Evolutionary conservation across 2,113 vertebrate species (phyloP), one percentile per base, ranked within the genome.

Genomic region (Aldabrachelys gigantea): DNA sequence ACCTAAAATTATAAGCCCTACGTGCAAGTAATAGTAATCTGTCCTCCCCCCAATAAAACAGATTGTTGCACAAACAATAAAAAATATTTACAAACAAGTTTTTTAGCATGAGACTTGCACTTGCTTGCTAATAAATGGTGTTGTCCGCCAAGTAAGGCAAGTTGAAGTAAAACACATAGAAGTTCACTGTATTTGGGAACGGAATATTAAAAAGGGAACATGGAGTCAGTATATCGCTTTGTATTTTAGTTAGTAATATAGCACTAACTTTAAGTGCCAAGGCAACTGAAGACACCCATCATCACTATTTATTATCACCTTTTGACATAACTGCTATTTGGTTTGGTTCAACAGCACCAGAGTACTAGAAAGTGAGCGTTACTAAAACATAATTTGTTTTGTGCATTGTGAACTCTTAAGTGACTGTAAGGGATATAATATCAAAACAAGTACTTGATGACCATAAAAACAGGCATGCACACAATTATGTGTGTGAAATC

Each of bases 121-220:
- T 87, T 90, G 94, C n/a, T 47, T 89, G 11, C 14, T 88, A 59
- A n/a, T 35, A 81, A 87, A 1, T 52, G 25, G 31, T 83, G 84
- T 80, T 52, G n/a, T 82, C 85, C 87, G 22, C 3, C 7, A 47
- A 44, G 76, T 80, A 4, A 75, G 41, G 86, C 4, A 90, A 25
- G 16, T 79, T 3, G 80, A 91, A 69, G 25, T 69, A 82, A 79
- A 92, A 47, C 0, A 2, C 35, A 52, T 72, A 57, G 87, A 21
- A 87, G 21, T 94, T 86, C 53, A 95, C 91, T 7, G 2, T 91
- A 31, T 76, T 83, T 87, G 52, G 81, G 10, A 96, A 89, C 4
- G 1, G 59, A 92, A 1, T 0, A 0, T 3, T 75, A 69, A 83
- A 94, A 89, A 62, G 41, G 44, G 19, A 84, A 14, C 0, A 13